Percentiles rank a stretch among this genome's conserved stretches.
phyloP scores from a whole-genome alignment of 2,888 invertebrate species.

The Nomada lathburiana region DNA sequence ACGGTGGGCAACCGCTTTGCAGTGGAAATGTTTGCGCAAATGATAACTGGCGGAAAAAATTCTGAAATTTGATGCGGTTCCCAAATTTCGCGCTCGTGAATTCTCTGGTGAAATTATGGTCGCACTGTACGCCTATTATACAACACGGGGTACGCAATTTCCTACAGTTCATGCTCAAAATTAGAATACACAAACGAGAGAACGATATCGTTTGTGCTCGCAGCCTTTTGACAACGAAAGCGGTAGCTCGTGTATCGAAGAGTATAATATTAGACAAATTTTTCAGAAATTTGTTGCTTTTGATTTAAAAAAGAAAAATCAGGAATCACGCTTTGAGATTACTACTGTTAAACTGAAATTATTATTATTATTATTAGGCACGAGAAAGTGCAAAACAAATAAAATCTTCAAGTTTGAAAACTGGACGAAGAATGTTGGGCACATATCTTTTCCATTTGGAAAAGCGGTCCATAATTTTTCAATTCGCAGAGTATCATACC shows the following conservation, averaged over 20 bases:
- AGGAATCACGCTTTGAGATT: no score
- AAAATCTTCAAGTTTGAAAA: no score
- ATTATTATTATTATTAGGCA: no score
- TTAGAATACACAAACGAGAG: conserved; percentile 23
- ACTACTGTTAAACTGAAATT: no score
- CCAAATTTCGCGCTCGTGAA: background rate
- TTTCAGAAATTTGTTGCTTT: no score
- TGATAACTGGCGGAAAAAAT: background rate
- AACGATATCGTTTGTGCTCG: background rate
- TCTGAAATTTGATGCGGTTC: background rate
- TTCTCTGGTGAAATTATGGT: background rate
- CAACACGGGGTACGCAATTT: background rate
- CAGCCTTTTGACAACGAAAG: background rate
- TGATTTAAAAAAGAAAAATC: no score
- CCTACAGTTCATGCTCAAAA: conserved; percentile 24
- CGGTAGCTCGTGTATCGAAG: conserved; percentile 15
- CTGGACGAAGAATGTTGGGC: no score
- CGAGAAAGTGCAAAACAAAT: no score
- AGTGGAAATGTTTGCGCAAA: background rate
- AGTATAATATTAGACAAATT: no score
- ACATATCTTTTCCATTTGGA: no score
- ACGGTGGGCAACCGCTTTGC: no score
- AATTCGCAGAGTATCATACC: background rate
- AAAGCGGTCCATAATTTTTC: background rate
- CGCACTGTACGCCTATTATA: background rate